A percentile compares a stretch with the other conserved stretches of the same genome.
Evolutionary conservation across 37 sponge, comb jelly and placozoan genomes (phyloP).

Genomic region (Spongilla lacustris): DNA sequence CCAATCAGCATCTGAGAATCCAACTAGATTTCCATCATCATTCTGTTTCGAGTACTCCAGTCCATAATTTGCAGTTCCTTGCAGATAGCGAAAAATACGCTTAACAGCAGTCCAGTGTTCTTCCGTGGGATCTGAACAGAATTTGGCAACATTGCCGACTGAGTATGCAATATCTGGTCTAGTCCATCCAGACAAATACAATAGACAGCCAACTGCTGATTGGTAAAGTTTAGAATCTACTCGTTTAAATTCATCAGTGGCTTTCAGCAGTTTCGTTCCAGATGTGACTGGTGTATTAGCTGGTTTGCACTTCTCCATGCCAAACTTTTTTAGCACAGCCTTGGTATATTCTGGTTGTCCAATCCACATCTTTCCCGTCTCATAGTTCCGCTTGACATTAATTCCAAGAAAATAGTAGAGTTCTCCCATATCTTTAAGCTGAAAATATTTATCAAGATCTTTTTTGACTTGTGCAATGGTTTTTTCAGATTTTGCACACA

Average conservation of each 20-base stretch:
- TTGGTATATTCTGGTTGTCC: conserved; percentile 62
- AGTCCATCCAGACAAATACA: conserved; percentile 49
- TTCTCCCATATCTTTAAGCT: conserved; percentile 53
- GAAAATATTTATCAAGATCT: conserved; percentile 9
- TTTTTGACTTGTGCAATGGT: conserved; percentile 24
- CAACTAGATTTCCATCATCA: conserved; percentile 21
- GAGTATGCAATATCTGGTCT: conserved; percentile 61
- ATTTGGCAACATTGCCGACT: conserved; percentile 36
- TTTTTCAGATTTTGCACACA: conserved; percentile 14
- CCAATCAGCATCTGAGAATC: conserved; percentile 69
- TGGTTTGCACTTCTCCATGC: conserved; percentile 47
- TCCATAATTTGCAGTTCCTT: conserved; percentile 41
- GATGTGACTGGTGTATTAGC: conserved; percentile 25
- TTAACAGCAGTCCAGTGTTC: conserved; percentile 53
- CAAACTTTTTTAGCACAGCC: conserved; percentile 42
- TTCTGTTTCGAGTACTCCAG: conserved; percentile 10
- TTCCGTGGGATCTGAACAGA: conserved; percentile 47
- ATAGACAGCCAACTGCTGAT: conserved; percentile 44
- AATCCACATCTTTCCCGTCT: conserved; percentile 53
- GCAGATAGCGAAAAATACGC: conserved; percentile 44
- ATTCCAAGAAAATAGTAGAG: conserved; percentile 66
- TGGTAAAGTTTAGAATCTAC: conserved; percentile 29
- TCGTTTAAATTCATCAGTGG: conserved; percentile 16
- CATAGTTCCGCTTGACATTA: conserved; percentile 33
- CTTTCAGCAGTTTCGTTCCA: conserved; percentile 27